Evolutionary conservation across 1,140 invertebrate genomes (phyloP).

Genomic region (Halictus rubicundus): DNA sequence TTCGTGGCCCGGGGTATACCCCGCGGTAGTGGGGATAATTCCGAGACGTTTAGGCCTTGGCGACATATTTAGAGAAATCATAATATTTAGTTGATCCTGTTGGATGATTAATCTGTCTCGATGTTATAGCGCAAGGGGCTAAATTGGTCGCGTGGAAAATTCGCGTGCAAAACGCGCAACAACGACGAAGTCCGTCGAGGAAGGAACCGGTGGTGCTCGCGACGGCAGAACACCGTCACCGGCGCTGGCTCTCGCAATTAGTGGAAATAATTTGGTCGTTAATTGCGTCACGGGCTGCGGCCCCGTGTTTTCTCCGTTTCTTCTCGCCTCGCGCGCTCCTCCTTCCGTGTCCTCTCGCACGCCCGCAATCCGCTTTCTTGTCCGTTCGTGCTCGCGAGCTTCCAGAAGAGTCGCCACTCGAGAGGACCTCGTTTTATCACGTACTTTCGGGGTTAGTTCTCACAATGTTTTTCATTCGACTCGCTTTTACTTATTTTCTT

Average conservation of each 20-base stretch:
- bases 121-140: too few relatives aligned
- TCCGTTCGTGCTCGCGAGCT: not conserved
- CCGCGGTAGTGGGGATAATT: too few relatives aligned
- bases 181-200: not conserved
- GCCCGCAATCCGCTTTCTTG: constrained; percentile 7
- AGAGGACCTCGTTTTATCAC: too few relatives aligned
- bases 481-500: too few relatives aligned
- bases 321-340: not conserved
- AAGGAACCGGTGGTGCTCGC: not conserved
- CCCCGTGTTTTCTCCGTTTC: constrained; percentile 47
- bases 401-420: too few relatives aligned
- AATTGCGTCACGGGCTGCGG: constrained; percentile 52
- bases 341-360: not conserved
- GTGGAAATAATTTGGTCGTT: constrained; percentile 57
- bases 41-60: too few relatives aligned
- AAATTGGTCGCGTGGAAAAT: not conserved
- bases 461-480: too few relatives aligned
- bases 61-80: too few relatives aligned
- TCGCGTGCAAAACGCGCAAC: not conserved
- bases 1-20: too few relatives aligned
- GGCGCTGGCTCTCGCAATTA: constrained; percentile 49
- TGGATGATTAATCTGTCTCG: too few relatives aligned
- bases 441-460: too few relatives aligned
- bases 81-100: too few relatives aligned
- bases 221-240: not conserved